Percentiles rank a stretch among this genome's conserved stretches.
Conservation (phyloP, 2,113 vertebrate species). For the Phrynocephalus versicolor region DNA sequence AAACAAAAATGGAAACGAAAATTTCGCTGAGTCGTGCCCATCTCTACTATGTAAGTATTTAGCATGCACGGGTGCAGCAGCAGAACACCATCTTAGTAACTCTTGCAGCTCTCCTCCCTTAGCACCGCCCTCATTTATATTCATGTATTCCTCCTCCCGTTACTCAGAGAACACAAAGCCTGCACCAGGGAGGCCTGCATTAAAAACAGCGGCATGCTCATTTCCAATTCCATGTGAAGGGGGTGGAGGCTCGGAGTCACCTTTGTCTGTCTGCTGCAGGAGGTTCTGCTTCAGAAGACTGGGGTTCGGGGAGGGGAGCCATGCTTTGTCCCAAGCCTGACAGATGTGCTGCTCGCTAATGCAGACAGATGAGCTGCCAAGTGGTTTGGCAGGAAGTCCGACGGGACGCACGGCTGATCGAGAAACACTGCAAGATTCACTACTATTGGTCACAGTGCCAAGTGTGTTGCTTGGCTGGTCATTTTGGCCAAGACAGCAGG, state of each 20-base stretch:
- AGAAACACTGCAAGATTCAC: constrained; percentile 28
- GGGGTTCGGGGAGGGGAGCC: constrained; percentile 52
- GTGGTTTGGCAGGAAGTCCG: constrained; percentile 53
- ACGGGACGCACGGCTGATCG: constrained; percentile 37
- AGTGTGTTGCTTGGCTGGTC: constrained; percentile 43
- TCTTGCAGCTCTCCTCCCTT: constrained; percentile 55
- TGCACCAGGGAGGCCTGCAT: constrained; percentile 65
- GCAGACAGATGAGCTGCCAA: constrained; percentile 66
- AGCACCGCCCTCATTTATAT: constrained; percentile 64
- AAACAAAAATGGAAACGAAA: too few species aligned
- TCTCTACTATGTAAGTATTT: constrained; percentile 61
- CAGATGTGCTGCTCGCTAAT: constrained; percentile 63
- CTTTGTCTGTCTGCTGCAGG: constrained; percentile 64
- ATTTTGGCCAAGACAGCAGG: constrained; percentile 37
- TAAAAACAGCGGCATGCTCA: constrained; percentile 67
- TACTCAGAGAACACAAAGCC: constrained; percentile 61
- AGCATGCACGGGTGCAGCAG: constrained; percentile 48
- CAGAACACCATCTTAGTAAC: constrained; percentile 64
- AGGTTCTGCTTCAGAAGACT: constrained; percentile 60
- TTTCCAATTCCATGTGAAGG: constrained; percentile 63
- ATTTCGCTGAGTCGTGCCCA: too few species aligned
- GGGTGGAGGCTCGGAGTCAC: constrained; percentile 26
- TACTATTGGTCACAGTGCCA: constrained; percentile 44
- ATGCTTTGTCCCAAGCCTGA: constrained; percentile 59
- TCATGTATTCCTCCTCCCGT: constrained; percentile 66